Percentiles rank a stretch among this genome's conserved stretches.
Conservation (phyloP, 2,797 vertebrate species). For the Sylvia borin region DNA sequence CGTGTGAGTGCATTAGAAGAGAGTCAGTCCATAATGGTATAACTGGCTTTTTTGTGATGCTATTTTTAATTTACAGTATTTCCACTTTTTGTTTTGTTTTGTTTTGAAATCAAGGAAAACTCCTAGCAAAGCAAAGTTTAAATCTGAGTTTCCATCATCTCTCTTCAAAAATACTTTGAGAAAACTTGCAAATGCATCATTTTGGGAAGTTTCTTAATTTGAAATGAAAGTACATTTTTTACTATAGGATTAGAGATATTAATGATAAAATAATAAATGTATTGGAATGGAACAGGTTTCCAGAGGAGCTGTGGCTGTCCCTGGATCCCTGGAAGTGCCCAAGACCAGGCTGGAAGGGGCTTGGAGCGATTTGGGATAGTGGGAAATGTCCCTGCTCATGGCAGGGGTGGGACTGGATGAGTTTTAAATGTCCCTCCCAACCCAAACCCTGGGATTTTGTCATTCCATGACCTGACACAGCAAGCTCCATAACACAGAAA, state of each 20-base stretch:
- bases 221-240: background rate
- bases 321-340: background rate
- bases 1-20: background rate
- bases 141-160: background rate
- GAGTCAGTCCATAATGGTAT: rapidly evolving
- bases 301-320: background rate
- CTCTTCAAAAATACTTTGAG: background rate
- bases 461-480: rapidly evolving
- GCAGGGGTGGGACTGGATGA: no score
- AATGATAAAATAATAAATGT: background rate
- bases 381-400: background rate
- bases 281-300: background rate
- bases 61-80: background rate
- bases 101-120: background rate
- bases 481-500: rapidly evolving
- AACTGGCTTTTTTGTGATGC: background rate
- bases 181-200: no score
- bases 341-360: background rate
- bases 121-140: background rate
- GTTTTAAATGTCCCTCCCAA: background rate
- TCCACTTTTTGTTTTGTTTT: background rate
- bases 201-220: background rate
- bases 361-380: background rate
- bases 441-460: background rate
- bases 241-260: background rate